Percentiles rank a stretch among this genome's conserved stretches.
These are phyloP conservation scores for Myotis pilosus DNA, from an alignment of 2,797 vertebrate species.

Conservation along the genomic window DNA sequence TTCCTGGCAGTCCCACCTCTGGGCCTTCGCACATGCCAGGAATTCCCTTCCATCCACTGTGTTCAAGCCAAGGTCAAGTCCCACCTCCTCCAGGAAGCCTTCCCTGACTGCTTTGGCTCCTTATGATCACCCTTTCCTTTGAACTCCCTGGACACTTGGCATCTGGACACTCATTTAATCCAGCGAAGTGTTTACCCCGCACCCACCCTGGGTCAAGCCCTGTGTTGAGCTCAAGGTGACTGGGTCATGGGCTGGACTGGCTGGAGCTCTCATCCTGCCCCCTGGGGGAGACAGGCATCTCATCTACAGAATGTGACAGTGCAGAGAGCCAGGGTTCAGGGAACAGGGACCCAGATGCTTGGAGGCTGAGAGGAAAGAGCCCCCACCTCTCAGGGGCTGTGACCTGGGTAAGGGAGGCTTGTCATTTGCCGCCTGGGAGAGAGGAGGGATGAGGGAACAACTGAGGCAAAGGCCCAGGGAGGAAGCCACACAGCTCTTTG, in stretches of 20 bases:
- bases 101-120: not conserved
- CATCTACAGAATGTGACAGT: not conserved
- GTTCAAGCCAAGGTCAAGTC: not conserved
- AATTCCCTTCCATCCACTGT: not conserved
- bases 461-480: not conserved
- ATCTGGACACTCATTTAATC: not conserved
- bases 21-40: not conserved
- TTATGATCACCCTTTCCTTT: not conserved
- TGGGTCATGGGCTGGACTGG: not conserved
- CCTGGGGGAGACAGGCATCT: not conserved
- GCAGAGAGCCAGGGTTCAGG: not conserved
- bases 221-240: not conserved
- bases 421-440: not conserved
- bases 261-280: not conserved
- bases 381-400: not conserved
- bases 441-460: not conserved
- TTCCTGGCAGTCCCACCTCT: not conserved
- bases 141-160: not conserved
- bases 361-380: not conserved
- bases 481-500: not conserved
- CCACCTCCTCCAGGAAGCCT: not conserved
- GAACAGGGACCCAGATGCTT: not conserved
- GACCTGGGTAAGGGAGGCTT: not conserved
- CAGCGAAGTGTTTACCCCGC: not conserved
- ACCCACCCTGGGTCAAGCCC: not conserved